Evolutionary conservation across 2,797 vertebrate species (phyloP).

Genomic region (Eptatretus atami): DNA sequence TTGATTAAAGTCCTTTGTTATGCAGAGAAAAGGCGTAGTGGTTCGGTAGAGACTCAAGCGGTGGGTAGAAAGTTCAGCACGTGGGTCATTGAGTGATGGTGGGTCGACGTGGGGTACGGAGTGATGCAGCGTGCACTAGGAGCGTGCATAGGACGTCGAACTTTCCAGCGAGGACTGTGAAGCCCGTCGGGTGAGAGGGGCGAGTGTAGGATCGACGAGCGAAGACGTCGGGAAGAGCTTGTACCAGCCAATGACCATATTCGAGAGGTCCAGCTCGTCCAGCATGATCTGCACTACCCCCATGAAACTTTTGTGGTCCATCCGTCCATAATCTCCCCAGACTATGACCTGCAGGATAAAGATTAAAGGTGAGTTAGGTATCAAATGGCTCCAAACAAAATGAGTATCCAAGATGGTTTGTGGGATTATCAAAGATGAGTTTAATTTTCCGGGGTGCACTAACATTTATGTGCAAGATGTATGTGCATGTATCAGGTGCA

Average conservation of each 20-base stretch:
- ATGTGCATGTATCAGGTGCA: too few relatives aligned
- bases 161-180: conserved; percentile 87
- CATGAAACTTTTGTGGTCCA: conserved; percentile 99
- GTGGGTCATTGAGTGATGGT: too few relatives aligned
- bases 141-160: conserved; percentile 19
- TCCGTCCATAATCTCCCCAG: conserved; percentile 90
- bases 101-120: too few relatives aligned
- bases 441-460: too few relatives aligned
- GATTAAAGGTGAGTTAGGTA: conserved; percentile 1
- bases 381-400: too few relatives aligned
- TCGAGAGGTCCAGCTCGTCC: conserved; percentile 87
- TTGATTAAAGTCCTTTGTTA: too few relatives aligned
- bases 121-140: background rate
- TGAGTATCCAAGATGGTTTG: too few relatives aligned
- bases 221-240: conserved; percentile 92
- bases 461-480: too few relatives aligned
- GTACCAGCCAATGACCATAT: conserved; percentile 97
- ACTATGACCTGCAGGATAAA: conserved; percentile 49
- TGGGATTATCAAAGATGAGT: too few relatives aligned
- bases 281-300: conserved; percentile 90
- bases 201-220: conserved; percentile 73
- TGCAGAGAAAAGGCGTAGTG: too few relatives aligned
- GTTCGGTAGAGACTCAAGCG: too few relatives aligned
- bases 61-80: too few relatives aligned
- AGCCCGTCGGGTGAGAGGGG: conserved; percentile 65